Evolutionary conservation across 2,888 invertebrate genomes (phyloP).

Genomic region (Vannuccia rotundouncinata): DNA sequence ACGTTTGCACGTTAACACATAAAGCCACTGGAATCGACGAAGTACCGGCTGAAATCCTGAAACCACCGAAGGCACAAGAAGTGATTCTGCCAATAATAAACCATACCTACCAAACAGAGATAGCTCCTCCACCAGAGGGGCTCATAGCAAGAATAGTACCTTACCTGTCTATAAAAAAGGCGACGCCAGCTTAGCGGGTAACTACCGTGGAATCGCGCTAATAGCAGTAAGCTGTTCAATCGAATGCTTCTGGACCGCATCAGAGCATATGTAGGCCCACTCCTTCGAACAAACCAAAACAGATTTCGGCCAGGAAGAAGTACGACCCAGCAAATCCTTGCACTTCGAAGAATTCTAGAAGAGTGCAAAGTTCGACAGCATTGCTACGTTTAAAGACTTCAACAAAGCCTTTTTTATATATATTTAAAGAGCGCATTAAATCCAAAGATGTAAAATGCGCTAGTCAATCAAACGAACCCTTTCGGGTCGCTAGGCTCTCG

Average conservation of each 20-base stretch:
- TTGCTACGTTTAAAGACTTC: slow-evolving; percentile 23
- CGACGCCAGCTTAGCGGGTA: slow-evolving; percentile 20
- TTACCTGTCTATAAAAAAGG: slow-evolving; percentile 22
- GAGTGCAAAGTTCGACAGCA: slow-evolving; percentile 23
- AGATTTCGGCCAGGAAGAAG: slow-evolving; percentile 24
- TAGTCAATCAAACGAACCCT: too few relatives aligned
- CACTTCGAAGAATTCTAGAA: slow-evolving; percentile 23
- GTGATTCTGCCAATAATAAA: slow-evolving; percentile 24
- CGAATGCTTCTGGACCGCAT: slow-evolving; percentile 21
- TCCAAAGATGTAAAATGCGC: too few relatives aligned
- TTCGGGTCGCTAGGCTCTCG: too few relatives aligned
- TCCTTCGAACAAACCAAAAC: slow-evolving; percentile 20
- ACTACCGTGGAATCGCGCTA: slow-evolving; percentile 21
- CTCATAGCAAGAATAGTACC: slow-evolving; percentile 19
- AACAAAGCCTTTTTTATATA: slow-evolving; percentile 14
- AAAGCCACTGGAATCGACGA: slow-evolving; percentile 26
- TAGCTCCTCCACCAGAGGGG: slow-evolving; percentile 6
- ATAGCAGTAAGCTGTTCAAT: slow-evolving; percentile 22
- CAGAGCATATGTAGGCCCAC: slow-evolving; percentile 17
- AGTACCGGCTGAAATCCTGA: slow-evolving; percentile 24
- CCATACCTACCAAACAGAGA: slow-evolving; percentile 23
- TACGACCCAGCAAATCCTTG: slow-evolving; percentile 26
- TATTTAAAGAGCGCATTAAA: too few relatives aligned
- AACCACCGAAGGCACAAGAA: slow-evolving; percentile 9
- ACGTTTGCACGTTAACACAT: too few relatives aligned